Conservation (phyloP, 2,888 invertebrate genomes). For the Augiades crinisus region DNA sequence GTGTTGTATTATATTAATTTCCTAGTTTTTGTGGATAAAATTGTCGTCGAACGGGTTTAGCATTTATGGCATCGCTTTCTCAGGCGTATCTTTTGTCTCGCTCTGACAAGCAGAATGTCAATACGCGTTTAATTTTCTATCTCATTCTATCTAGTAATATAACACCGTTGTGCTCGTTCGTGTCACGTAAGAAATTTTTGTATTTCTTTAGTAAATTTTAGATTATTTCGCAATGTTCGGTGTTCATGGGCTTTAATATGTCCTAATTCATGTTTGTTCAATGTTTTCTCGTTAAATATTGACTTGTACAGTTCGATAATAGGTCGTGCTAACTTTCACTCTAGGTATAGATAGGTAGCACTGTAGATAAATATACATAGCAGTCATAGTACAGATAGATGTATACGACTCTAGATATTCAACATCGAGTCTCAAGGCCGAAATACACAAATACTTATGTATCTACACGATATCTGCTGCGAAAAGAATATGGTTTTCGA, state of each 20-base stretch:
- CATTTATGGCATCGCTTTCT: constrained; percentile 81
- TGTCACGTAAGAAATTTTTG: constrained; percentile 80
- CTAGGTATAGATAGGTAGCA: constrained; percentile 74
- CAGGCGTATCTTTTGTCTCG: constrained; percentile 69
- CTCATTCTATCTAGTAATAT: constrained; percentile 79
- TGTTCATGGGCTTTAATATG: constrained; percentile 31
- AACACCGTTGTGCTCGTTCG: constrained; percentile 81
- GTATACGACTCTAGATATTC: constrained; percentile 69
- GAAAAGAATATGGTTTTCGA: constrained; percentile 54
- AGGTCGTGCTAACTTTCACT: constrained; percentile 80
- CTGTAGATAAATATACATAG: constrained; percentile 51
- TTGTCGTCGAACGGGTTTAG: constrained; percentile 64
- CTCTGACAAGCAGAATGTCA: constrained; percentile 61
- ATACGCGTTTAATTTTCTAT: constrained; percentile 65
- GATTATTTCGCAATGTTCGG: constrained; percentile 20
- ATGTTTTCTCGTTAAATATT: constrained; percentile 41
- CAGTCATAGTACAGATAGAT: constrained; percentile 61
- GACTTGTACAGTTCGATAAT: constrained; percentile 50
- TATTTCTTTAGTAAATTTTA: constrained; percentile 56
- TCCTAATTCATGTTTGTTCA: constrained; percentile 43
- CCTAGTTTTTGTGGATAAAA: constrained; percentile 47
- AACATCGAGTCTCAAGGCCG: constrained; percentile 80
- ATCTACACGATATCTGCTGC: constrained; percentile 51
- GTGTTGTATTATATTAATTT: constrained; percentile 43
- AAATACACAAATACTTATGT: constrained; percentile 71